Base-by-base conservation (phyloP, 2,888 invertebrate genomes). In the Apeira syringaria region DNA sequence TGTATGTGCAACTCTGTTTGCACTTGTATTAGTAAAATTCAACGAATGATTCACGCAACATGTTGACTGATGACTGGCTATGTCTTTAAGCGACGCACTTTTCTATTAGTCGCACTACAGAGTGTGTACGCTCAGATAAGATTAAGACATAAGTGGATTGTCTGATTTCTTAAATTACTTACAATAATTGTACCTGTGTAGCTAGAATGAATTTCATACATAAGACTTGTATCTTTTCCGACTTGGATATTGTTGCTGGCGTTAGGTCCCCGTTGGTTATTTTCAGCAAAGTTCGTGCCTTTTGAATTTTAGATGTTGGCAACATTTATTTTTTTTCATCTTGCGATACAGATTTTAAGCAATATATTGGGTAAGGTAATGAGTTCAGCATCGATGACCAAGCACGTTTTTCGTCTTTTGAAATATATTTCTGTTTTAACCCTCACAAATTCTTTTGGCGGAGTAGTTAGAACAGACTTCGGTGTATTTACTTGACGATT, bases 171-270 rank as follows among this genome's bases (percentile, higher is more conserved):
- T 50, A 51, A 57, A 56, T 38, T 45, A 39, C 45, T 38, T 45
- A 39, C 45, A 50, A 50, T 50, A 47, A 31, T 74, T 78, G 88
- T 88, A 88, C 88, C 88, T 88, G 88, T 84, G 80, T 88, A 88
- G 88, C 78, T 88, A 88, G 88, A 81, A 71, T 69, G 75, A 88
- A 87, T 88, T 87, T 81, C 77, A 69, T 75, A 69, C 68, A 56
- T 56, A 43, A 57, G 53, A 64, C 71, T 62, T 57, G 53, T 53
- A 59, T 53, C 59, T 64, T 64, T 68, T 60, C 66, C 49, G 59
- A 70, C 69, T 78, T 79, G 79, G 79, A 83, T 80, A 80, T 71
- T 80, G 80, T 80, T 80, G 80, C 74, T 46, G 52, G 56, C 61
- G 63, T 65, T 56, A 40, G 41, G 42, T 39, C 47, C 30, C 41